Evolutionary conservation across 2,797 vertebrate species (phyloP), one percentile per base, ranked within the genome.

Genomic region (Helicolenus hilgendorfi): DNA sequence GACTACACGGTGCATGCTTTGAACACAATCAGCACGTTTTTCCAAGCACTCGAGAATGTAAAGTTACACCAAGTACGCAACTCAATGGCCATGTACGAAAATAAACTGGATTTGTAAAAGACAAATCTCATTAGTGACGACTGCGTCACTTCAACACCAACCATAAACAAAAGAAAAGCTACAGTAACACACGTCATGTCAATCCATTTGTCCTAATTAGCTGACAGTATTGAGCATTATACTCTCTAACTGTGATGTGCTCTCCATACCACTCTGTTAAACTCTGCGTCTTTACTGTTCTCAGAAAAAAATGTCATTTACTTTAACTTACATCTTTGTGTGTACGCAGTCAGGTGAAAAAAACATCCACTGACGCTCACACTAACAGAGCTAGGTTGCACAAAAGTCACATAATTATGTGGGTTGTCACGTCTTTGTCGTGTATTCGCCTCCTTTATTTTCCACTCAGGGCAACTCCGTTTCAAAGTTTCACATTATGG

Each of bases 131-230:
- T 56, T 26, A 75, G 18, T 5, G 69, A 59, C 55, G 9, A 72
- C 53, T 65, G 22, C 14, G 68, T 63, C 58, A 56, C 24, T 62
- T 36, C 29, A 67, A 73, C 70, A 60, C 68, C 22, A 68, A 24
- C 10, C 14, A 49, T 65, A n/a, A 58, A 77, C 67, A 85, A 55
- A 67, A 59, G 53, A 24, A 60, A 72, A 72, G 4, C 31, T 49
- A 9, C 6, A 20, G 29, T 27, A 20, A 81, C 36, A 53, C 71
- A 68, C 11, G 68, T 83, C 11, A 72, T 73, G 86, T 73, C 20
- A 13, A 68, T 60, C 76, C 7, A 75, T 70, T 85, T 71, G 2
- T 79, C 11, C 18, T 84, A 84, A 85, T 74, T 79, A 78, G 22
- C 58, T 80, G 22, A 18, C 1, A 15, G 18, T n/a, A 56, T 4